Base-by-base conservation (phyloP, 2,888 invertebrate genomes). In the Leuctra nigra region DNA sequence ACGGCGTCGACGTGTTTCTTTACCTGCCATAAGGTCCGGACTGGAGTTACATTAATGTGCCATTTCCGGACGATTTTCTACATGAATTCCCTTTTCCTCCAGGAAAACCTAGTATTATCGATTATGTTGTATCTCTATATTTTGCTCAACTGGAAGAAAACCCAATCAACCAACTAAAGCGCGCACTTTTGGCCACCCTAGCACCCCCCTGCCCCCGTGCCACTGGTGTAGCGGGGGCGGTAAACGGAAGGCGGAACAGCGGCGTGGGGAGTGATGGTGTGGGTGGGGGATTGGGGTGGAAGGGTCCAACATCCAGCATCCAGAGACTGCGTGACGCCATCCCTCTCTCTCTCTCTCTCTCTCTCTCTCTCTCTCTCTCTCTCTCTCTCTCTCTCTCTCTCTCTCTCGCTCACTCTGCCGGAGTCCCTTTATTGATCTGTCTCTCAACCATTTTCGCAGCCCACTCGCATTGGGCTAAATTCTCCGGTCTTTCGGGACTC, bases 401-500 rank as follows among this genome's bases (percentile, higher is more conserved):
- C 33, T 50, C 50, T 50, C 35, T 50, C 54, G 39, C 25, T 39
- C 54, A 44, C 54, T 18, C n/a, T n/a, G n/a, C n/a, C n/a, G n/a
- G n/a, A n/a, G n/a, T n/a, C n/a, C n/a, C n/a, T n/a, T n/a, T n/a
- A n/a, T n/a, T n/a, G n/a, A n/a, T n/a, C n/a, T n/a, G n/a, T n/a
- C n/a, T n/a, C n/a, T n/a, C n/a, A n/a, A n/a, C n/a, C n/a, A n/a
- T 24, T 53, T 35, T 54, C 41, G 41, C 41, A 38, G n/a, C 41
- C 53, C 14, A 20, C 39, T 39, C 39, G 22, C 52, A 54, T 29
- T 24, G 41, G 25, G 33, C 16, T 38, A 53, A 36, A 25, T 20
- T 36, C 38, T 38, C n/a, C n/a, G n/a, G n/a, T n/a, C n/a, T n/a
- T n/a, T n/a, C n/a, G n/a, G n/a, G n/a, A n/a, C n/a, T n/a, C n/a